Evolutionary conservation across 30 jellyfish, hydroid and myxozoan genomes (phyloP).

Genomic region (Chrysaora quinquecirrha): DNA sequence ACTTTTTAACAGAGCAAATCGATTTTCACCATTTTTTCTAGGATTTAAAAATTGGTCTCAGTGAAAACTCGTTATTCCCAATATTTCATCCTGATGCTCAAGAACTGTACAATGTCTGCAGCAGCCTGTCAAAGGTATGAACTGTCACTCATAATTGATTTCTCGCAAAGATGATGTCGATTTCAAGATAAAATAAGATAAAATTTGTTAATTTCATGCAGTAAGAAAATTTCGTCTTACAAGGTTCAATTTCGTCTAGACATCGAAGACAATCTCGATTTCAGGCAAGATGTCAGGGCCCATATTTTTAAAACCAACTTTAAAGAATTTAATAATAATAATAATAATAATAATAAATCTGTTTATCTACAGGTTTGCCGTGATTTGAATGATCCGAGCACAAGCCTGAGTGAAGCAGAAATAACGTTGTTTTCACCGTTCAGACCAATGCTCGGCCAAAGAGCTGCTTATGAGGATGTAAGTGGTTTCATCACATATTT

Average conservation of each 20-base stretch:
- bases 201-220: too few species aligned
- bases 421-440: conserved; percentile 78
- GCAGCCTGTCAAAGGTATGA: conserved; percentile 84
- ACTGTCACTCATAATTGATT: too few species aligned
- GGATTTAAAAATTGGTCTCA: conserved; percentile 89
- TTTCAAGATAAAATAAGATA: too few species aligned
- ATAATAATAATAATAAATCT: too few species aligned
- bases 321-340: too few species aligned
- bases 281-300: too few species aligned
- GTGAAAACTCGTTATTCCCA: conserved; percentile 77
- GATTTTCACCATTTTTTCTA: conserved; percentile 34
- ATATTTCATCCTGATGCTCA: conserved; percentile 90
- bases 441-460: conserved; percentile 96
- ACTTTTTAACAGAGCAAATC: not conserved
- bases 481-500: too few species aligned
- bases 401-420: conserved; percentile 73
- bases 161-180: too few species aligned
- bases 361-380: conserved; percentile 80
- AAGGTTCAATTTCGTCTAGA: too few species aligned
- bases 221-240: too few species aligned
- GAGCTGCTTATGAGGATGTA: conserved; percentile 72
- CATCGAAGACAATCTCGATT: too few species aligned
- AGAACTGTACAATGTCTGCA: conserved; percentile 86
- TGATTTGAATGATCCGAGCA: conserved; percentile 74
- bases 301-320: too few species aligned